Percentiles rank a stretch among this genome's conserved stretches.
These are phyloP conservation scores for Drosophila bocqueti DNA, from an alignment of 1,140 invertebrate species.

Conservation along the genomic window DNA sequence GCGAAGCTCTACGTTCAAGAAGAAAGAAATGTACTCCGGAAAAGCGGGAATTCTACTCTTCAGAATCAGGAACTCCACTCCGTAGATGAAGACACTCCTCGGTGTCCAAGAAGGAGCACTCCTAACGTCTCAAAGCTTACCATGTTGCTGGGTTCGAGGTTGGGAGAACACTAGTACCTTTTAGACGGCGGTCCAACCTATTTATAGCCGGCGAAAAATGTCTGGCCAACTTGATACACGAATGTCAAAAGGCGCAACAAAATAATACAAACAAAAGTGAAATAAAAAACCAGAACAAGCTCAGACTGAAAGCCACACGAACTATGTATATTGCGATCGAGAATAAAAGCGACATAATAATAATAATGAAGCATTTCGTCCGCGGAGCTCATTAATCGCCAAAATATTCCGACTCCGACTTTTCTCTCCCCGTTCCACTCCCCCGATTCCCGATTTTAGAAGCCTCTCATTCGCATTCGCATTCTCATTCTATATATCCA, in stretches of 20 bases:
- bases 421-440: background rate
- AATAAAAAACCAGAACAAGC: constrained; percentile 29
- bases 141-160: constrained; percentile 50
- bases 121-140: constrained; percentile 32
- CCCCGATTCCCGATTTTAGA: background rate
- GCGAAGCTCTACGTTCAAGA: no score
- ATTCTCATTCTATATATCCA: background rate
- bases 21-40: background rate
- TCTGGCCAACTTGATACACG: constrained; percentile 47
- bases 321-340: constrained; percentile 36
- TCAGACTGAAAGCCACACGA: constrained; percentile 20
- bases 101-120: background rate
- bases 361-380: constrained; percentile 50
- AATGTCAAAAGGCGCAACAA: constrained; percentile 67
- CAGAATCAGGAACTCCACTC: background rate
- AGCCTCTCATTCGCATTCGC: background rate
- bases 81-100: no score
- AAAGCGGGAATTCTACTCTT: background rate
- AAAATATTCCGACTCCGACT: constrained; percentile 39
- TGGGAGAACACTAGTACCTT: constrained; percentile 38
- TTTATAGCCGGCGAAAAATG: constrained; percentile 57
- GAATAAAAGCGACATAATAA: constrained; percentile 35
- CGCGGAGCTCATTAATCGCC: constrained; percentile 34
- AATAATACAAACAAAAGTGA: background rate
- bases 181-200: constrained; percentile 37